These are phyloP conservation scores for Harpagifer antarcticus DNA, from an alignment of 2,797 vertebrate species.

Conservation along the genomic window DNA sequence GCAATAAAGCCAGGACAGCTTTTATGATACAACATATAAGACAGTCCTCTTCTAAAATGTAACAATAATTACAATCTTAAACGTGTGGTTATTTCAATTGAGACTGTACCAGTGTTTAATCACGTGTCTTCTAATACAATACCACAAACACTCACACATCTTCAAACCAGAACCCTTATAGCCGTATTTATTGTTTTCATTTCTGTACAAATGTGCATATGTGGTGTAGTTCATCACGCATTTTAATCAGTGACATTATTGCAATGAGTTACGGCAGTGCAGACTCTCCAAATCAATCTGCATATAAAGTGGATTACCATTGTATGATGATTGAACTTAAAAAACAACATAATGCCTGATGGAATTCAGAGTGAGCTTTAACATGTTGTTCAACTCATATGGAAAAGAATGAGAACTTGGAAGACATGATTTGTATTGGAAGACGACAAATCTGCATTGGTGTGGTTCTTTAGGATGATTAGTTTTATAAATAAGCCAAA, in stretches of 20 bases:
- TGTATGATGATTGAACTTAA: background rate
- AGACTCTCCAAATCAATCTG: slow-evolving; percentile 14
- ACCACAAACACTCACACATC: background rate
- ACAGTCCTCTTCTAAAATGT: background rate
- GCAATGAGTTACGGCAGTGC: background rate
- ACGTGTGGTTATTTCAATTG: background rate
- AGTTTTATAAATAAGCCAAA: background rate
- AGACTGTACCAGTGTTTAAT: background rate
- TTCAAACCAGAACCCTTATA: no score
- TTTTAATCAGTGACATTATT: slow-evolving; percentile 10
- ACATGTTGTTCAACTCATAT: background rate
- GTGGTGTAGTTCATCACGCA: background rate
- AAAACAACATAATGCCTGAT: background rate
- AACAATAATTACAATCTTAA: background rate
- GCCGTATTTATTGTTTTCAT: background rate
- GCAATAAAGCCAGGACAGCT: background rate
- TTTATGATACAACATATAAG: background rate
- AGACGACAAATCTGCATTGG: no score
- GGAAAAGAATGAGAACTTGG: background rate
- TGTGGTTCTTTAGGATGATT: no score
- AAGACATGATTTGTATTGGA: background rate
- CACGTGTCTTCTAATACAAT: background rate
- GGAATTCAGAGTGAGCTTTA: background rate
- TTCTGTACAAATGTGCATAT: slow-evolving; percentile 2
- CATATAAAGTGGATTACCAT: slow-evolving; percentile 8